These are phyloP conservation scores for Bufo bufo DNA, from an alignment of 2,113 vertebrate species.

Conservation along the genomic window DNA sequence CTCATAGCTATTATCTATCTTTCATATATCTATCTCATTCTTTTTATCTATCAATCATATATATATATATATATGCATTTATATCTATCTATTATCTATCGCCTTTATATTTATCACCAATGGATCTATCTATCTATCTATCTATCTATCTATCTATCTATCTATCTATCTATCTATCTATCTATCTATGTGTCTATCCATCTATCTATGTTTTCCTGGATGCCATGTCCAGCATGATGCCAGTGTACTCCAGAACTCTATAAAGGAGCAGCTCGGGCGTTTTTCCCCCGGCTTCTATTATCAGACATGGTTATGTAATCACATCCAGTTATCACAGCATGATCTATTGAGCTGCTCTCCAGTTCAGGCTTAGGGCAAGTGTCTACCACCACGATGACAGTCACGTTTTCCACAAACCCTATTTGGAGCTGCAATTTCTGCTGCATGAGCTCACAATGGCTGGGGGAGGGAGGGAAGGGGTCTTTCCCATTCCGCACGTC, in stretches of 20 bases:
- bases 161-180: neutral
- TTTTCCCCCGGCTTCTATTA: slow-evolving; percentile 7
- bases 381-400: slow-evolving; percentile 29
- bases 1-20: too few species aligned
- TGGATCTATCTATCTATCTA: neutral
- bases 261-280: slow-evolving; percentile 2
- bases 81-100: neutral
- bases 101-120: too few species aligned
- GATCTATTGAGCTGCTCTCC: slow-evolving; percentile 36
- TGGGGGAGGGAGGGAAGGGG: slow-evolving; percentile 28
- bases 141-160: neutral
- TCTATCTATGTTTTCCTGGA: neutral
- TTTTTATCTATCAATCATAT: too few species aligned
- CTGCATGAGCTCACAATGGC: slow-evolving; percentile 35
- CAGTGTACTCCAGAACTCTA: neutral
- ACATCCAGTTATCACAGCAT: slow-evolving; percentile 33
- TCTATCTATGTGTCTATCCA: neutral
- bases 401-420: slow-evolving; percentile 40
- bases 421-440: slow-evolving; percentile 28
- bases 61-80: too few species aligned
- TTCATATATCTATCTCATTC: too few species aligned
- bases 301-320: slow-evolving; percentile 46
- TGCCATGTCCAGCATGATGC: neutral
- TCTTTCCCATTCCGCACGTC: slow-evolving; percentile 41
- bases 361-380: slow-evolving; percentile 43